Percentiles rank a stretch among this genome's conserved stretches.
These are phyloP conservation scores for Margarornis squamiger DNA, from an alignment of 2,797 vertebrate species.

Conservation along the genomic window DNA sequence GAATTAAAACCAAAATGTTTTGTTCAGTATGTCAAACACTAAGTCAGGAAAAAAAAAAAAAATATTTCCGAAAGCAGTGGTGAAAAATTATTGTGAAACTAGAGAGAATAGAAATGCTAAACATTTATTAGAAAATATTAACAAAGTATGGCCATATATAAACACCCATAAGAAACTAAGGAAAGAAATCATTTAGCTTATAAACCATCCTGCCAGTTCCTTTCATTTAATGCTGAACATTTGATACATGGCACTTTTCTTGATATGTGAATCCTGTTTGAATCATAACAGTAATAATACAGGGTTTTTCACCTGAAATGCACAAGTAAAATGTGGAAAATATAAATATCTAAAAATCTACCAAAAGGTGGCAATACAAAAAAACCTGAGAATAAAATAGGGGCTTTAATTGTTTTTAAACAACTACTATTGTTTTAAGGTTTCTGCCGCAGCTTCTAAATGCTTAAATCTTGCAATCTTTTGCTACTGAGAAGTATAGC, in stretches of 20 bases:
- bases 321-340: neutral
- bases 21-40: neutral
- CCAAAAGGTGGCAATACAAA: neutral
- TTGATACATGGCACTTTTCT: neutral
- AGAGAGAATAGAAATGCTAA: neutral
- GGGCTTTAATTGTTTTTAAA: neutral
- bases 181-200: neutral
- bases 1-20: neutral
- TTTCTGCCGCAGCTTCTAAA: neutral
- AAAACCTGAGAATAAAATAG: neutral
- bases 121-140: neutral
- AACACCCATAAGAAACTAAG: neutral
- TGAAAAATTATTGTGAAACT: neutral
- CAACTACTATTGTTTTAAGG: neutral
- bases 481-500: neutral
- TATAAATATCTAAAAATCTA: neutral
- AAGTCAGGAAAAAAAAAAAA: rapidly evolving
- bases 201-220: neutral
- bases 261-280: neutral
- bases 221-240: neutral
- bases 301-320: neutral
- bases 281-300: neutral
- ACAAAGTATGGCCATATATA: neutral
- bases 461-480: neutral
- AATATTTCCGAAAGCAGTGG: neutral